These are phyloP conservation scores for Tauraco hartlaubi DNA, from an alignment of 2,797 vertebrate species.

Conservation along the genomic window DNA sequence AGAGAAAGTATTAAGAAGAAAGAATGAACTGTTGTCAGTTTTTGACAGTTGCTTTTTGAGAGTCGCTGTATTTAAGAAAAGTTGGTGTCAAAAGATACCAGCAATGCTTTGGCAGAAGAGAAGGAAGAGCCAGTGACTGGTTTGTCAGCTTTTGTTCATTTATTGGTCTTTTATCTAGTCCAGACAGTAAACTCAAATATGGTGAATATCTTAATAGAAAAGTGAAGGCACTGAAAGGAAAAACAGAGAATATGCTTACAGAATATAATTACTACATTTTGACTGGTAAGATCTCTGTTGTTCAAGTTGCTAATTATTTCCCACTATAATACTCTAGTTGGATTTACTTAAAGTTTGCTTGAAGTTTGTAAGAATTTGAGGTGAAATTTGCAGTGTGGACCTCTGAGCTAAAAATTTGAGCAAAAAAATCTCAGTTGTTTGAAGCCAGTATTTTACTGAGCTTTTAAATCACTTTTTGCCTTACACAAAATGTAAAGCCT, in stretches of 20 bases:
- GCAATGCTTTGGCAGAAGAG: not conserved
- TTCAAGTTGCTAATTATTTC: not conserved
- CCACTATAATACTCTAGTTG: not conserved
- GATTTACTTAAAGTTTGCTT: not conserved
- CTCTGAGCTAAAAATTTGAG: not conserved
- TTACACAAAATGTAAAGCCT: not conserved
- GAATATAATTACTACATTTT: not conserved
- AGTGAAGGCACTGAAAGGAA: not conserved
- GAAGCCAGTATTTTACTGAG: not conserved
- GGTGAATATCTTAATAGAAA: not conserved
- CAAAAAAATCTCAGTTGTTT: not conserved
- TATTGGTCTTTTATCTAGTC: not conserved
- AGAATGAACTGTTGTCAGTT: not conserved
- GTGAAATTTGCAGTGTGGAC: not conserved
- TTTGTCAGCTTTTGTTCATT: not conserved
- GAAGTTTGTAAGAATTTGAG: not conserved
- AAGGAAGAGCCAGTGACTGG: not conserved
- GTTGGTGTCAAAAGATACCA: not conserved
- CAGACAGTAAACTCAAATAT: not conserved
- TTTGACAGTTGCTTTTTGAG: not conserved
- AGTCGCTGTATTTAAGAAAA: not conserved
- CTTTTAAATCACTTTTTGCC: not conserved
- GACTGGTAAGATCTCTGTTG: not conserved
- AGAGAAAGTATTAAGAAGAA: not conserved
- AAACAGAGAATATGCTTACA: not conserved